A percentile compares a stretch with the other conserved stretches of the same genome.
Conservation (phyloP, 2,113 vertebrate genomes). For the Bombycilla garrulus region DNA sequence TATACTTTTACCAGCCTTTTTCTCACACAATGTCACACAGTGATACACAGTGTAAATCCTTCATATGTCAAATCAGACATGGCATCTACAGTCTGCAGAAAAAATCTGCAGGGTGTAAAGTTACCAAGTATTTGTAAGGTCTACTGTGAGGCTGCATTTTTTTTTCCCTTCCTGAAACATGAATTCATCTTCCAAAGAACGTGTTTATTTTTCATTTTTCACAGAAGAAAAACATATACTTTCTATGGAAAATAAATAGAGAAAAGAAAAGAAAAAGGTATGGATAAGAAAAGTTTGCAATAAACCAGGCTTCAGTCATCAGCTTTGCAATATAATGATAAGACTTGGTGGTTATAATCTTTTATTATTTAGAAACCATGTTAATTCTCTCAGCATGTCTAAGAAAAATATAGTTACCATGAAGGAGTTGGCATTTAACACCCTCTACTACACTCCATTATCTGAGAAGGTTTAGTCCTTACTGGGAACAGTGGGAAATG, state of each 20-base stretch:
- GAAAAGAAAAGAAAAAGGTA: slow-evolving; percentile 15
- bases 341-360: neutral
- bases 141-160: slow-evolving; percentile 49
- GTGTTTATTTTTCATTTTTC: slow-evolving; percentile 24
- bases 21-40: slow-evolving; percentile 61
- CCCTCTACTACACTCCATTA: neutral
- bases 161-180: neutral
- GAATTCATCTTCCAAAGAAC: slow-evolving; percentile 22
- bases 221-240: neutral
- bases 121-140: slow-evolving; percentile 63
- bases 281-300: neutral
- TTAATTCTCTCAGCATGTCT: neutral
- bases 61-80: slow-evolving; percentile 67
- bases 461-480: neutral
- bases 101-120: slow-evolving; percentile 63
- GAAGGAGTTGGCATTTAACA: neutral
- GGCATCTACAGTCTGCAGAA: slow-evolving; percentile 58
- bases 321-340: neutral
- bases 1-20: slow-evolving; percentile 59
- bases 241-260: neutral
- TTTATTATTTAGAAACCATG: neutral
- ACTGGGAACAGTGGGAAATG: neutral
- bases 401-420: neutral
- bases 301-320: neutral
- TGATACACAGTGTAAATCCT: slow-evolving; percentile 63